Conservation (phyloP, 2,797 vertebrate genomes). For the Sebastes diaconus region DNA sequence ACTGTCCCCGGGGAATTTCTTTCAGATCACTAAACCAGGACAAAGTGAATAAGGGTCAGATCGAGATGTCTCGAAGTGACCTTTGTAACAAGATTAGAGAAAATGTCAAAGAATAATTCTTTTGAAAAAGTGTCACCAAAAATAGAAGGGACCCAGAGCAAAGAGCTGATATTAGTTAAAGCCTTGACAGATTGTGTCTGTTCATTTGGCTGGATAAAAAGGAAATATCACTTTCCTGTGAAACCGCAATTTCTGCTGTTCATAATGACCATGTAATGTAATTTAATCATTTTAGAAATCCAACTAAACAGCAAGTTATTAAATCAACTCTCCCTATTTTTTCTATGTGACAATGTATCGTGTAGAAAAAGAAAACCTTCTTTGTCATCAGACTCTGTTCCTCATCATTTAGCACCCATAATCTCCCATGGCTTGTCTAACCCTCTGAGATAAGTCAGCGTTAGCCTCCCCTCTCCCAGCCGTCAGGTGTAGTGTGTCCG, state of each 20-base stretch:
- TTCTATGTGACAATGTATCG: background rate
- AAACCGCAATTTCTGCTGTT: background rate
- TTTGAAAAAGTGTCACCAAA: background rate
- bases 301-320: conserved; percentile 6
- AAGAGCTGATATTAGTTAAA: conserved; percentile 7
- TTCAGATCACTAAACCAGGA: background rate
- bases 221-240: background rate
- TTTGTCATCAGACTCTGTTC: conserved; percentile 32
- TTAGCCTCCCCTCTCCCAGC: conserved; percentile 36
- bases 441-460: conserved; percentile 50
- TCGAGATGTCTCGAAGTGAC: background rate
- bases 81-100: conserved; percentile 17
- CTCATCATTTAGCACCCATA: conserved; percentile 60
- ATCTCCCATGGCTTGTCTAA: conserved; percentile 39
- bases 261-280: background rate
- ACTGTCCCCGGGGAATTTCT: conserved; percentile 36
- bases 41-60: background rate
- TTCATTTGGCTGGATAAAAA: background rate
- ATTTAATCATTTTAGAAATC: background rate
- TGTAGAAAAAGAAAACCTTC: background rate
- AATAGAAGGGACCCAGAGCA: background rate
- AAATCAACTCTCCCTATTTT: background rate
- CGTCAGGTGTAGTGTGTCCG: conserved; percentile 67
- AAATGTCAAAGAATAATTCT: background rate
- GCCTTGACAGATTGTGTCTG: background rate